Percentiles rank a stretch among this genome's conserved stretches.
Evolutionary conservation across 2,113 vertebrate genomes (phyloP).

Genomic region (Cephalopholis sonnerati): DNA sequence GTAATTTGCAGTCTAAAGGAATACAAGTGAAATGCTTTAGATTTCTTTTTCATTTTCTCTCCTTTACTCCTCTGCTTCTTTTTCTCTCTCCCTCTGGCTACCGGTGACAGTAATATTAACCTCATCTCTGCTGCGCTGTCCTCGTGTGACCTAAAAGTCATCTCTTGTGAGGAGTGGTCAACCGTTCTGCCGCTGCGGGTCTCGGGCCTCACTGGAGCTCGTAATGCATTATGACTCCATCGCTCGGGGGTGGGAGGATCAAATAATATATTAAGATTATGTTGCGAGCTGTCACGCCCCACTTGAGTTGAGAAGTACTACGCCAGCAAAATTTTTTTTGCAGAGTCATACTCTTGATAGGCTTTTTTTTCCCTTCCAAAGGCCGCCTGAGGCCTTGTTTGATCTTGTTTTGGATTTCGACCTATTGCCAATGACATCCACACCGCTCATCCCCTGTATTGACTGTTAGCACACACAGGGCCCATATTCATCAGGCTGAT

Average conservation of each 20-base stretch:
- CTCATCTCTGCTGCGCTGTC: conserved; percentile 25
- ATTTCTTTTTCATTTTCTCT: conserved; percentile 29
- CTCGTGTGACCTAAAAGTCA: conserved; percentile 59
- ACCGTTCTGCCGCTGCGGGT: conserved; percentile 45
- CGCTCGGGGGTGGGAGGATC: conserved; percentile 54
- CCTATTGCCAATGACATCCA: conserved; percentile 52
- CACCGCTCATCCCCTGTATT: conserved; percentile 37
- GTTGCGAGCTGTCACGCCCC: conserved; percentile 61
- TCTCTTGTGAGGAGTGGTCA: conserved; percentile 62
- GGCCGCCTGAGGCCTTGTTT: conserved; percentile 43
- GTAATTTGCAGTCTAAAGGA: conserved; percentile 51
- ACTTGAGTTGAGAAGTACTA: conserved; percentile 61
- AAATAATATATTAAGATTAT: conserved; percentile 72
- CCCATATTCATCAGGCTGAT: conserved; percentile 25
- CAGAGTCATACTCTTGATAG: conserved; percentile 58
- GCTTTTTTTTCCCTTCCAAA: neutral
- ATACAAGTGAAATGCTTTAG: conserved; percentile 32
- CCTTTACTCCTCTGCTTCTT: conserved; percentile 4
- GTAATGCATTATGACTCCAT: conserved; percentile 65
- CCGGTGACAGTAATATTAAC: conserved; percentile 55
- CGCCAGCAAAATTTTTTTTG: conserved; percentile 53
- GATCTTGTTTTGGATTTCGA: conserved; percentile 61
- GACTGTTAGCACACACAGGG: conserved; percentile 38
- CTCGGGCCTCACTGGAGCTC: conserved; percentile 47
- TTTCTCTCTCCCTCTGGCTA: conserved; percentile 27